Base-by-base conservation (phyloP, 2,888 invertebrate species). In the Diploptera punctata region DNA sequence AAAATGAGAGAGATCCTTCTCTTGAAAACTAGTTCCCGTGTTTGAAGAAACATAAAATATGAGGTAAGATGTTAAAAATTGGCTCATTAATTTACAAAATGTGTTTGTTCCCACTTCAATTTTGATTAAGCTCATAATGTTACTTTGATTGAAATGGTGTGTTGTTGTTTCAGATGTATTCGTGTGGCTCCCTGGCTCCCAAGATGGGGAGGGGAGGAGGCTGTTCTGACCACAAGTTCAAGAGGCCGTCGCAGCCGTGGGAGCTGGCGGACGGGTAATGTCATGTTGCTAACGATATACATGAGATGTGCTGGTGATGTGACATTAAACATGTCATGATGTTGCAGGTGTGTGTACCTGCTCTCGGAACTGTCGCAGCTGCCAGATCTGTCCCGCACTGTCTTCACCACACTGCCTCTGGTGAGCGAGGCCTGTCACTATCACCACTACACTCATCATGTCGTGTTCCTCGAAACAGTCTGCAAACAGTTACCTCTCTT, bases 201-300 rank as follows among this genome's bases (percentile, higher is more conserved):
- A 86, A 84, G 78, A 84, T 86, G 85, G 81, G 83, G 16, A 79
- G 84, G 47, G 83, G 80, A 16, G n/a, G n/a, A 10, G 81, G 80
- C 79, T 73, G 84, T 74, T 81, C 83, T 77, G 83, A 84, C 76
- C 82, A 83, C 74, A 80, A 80, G 70, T 85, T 85, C 77, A 79
- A 81, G 24, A 82, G 84, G 73, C 82, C 84, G 1, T 79, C 86
- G 26, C 85, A 86, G 76, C 86, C 86, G 0, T 87, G 87, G 87
- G 86, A 87, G 77, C 76, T 83, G 47, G 84, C 84, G 44, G 87
- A 87, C 79, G 87, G 87, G 84, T 86, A 80, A 77, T 76, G 68
- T 33, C 33, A 33, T 33, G 5, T 33, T 33, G 10, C 10, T n/a
- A n/a, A n/a, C n/a, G n/a, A n/a, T n/a, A n/a, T n/a, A n/a, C n/a